Evolutionary conservation across 2,888 invertebrate species (phyloP), one percentile per base, ranked within the genome.

Genomic region (Scelioninae gen. 1): DNA sequence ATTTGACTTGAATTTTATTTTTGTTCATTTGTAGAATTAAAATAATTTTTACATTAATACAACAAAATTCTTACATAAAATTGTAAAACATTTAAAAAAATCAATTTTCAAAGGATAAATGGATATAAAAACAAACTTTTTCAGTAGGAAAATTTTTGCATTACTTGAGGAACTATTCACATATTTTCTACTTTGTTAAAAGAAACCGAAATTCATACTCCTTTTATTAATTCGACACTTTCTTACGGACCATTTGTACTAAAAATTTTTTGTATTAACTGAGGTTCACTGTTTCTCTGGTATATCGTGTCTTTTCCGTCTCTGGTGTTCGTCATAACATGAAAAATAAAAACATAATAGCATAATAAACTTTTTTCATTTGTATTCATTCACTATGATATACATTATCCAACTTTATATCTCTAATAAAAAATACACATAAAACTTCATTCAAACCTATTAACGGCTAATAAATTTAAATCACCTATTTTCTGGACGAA

Each of bases 161-260:
- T 23, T 23, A 23, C 5, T 5, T 53, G 53, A 16, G 15, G n/a
- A 40, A 55, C 43, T 68, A 11, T 15, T 43, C 23, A 29, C 40
- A 32, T 32, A 8, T 71, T 71, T 60, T 58, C 38, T 56, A 71
- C 49, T 56, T 69, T 23, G 47, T 69, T 47, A 56, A 43, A 47
- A 43, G 38, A 45, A 38, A 23, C 60, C 56, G 16, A 69, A 56
- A 69, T 69, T 55, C 9, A 69, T 8, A 69, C 49, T 15, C 9
- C 11, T 49, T 29, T 63, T 23, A 34, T 63, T 47, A 13, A 11
- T 34, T 45, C 13, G 5, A 13, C 16, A 11, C 0, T 23, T 56
- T 56, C 32, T n/a, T 56, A 56, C 16, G 31, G 15, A 16, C 23
- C 40, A 15, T 58, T 58, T 58, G 34, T 45, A 49, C 45, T 29